phyloP scores from a whole-genome alignment of 2,797 vertebrate genomes.

The Siniperca undulata region DNA sequence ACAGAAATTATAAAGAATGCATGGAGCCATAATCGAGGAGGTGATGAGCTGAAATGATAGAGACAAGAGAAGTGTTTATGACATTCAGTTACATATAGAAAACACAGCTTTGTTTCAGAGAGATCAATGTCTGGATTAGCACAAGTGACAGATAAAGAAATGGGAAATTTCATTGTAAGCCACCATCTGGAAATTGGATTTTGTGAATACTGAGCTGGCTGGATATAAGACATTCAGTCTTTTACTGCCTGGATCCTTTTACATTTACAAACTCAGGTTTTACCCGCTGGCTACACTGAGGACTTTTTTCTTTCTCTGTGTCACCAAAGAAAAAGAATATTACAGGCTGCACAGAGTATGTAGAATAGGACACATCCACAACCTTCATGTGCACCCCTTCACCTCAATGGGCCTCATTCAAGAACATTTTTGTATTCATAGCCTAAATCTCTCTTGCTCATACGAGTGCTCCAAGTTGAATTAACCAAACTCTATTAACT shows the following conservation, averaged over 20 bases:
- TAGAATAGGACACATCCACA: neutral
- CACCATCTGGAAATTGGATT: conserved; percentile 73
- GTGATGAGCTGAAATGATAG: conserved; percentile 62
- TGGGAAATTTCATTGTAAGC: conserved; percentile 63
- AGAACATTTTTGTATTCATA: neutral
- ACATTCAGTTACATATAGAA: conserved; percentile 69
- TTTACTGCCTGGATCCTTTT: conserved; percentile 63
- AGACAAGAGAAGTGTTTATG: conserved; percentile 57
- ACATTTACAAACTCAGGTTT: conserved; percentile 54
- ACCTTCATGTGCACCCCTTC: neutral
- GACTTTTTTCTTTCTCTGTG: conserved; percentile 22
- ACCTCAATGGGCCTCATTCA: neutral
- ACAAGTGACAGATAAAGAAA: conserved; percentile 75
- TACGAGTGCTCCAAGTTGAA: neutral
- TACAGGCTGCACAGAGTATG: neutral
- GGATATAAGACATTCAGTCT: conserved; percentile 60
- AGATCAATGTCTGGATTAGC: conserved; percentile 73
- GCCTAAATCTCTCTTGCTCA: neutral
- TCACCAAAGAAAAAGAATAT: conserved; percentile 1
- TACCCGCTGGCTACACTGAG: conserved; percentile 25
- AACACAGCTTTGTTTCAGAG: conserved; percentile 68
- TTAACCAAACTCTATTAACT: neutral
- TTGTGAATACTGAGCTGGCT: conserved; percentile 64
- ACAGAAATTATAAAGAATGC: conserved; percentile 46
- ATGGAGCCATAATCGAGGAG: conserved; percentile 50